phyloP scores from a whole-genome alignment of 2,888 invertebrate species.

The Palloptera scutellata region DNA sequence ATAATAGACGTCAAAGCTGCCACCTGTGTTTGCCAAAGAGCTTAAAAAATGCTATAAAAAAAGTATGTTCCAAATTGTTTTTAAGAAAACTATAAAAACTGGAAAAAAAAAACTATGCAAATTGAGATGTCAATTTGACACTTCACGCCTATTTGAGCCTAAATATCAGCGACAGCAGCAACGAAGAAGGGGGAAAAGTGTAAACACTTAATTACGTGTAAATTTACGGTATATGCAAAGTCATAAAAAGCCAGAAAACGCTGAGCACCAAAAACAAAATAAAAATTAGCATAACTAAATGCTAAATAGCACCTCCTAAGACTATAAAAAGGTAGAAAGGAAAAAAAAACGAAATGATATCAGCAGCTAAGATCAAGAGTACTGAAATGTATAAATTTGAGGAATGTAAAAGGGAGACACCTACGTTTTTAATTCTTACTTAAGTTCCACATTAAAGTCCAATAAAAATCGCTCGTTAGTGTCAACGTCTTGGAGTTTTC shows the following conservation, averaged over 20 bases:
- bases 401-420: not conserved
- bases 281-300: slow-evolving; percentile 52
- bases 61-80: no score
- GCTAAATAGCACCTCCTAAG: slow-evolving; percentile 3
- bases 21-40: no score
- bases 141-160: not conserved
- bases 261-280: not conserved
- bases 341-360: slow-evolving; percentile 6
- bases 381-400: slow-evolving; percentile 41
- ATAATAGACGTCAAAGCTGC: no score
- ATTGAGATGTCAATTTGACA: slow-evolving; percentile 24
- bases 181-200: slow-evolving; percentile 23
- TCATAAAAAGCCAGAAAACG: slow-evolving; percentile 24
- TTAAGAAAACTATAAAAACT: no score
- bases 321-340: not conserved
- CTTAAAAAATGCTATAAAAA: no score
- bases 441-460: not conserved
- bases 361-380: not conserved
- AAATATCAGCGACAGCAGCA: not conserved
- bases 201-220: slow-evolving; percentile 52
- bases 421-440: not conserved
- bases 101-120: slow-evolving; percentile 10
- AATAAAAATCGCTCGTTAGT: slow-evolving; percentile 50
- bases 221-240: slow-evolving; percentile 33
- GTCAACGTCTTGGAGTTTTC: slow-evolving; percentile 38